phyloP scores from a whole-genome alignment of 2,797 vertebrate genomes.

The Lepilemur septentrionalis region DNA sequence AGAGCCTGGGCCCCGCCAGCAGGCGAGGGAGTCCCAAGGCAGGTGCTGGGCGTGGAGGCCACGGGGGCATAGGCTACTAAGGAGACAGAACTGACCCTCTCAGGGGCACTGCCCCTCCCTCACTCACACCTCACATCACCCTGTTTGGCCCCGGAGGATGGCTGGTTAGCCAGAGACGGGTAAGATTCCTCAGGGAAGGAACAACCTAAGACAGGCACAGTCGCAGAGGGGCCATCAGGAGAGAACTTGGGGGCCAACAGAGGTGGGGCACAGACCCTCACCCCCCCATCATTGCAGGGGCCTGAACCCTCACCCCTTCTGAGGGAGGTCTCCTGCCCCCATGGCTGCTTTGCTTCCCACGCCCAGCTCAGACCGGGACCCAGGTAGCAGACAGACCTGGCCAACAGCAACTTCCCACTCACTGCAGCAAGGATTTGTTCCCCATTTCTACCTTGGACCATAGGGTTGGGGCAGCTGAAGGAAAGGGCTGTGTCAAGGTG shows the following conservation, averaged over 20 bases:
- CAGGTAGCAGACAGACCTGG: constrained; percentile 70
- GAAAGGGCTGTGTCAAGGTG: constrained; percentile 62
- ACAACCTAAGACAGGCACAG: constrained; percentile 99
- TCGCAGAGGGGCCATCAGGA: constrained; percentile 88
- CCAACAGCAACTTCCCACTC: not conserved
- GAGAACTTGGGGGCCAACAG: constrained; percentile 72
- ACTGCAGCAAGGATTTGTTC: not conserved
- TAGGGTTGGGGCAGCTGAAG: constrained; percentile 36
- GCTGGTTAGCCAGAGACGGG: constrained; percentile 98
- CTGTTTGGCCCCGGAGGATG: constrained; percentile 87
- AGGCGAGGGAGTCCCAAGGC: constrained; percentile 60
- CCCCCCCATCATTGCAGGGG: constrained; percentile 62
- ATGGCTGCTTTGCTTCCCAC: constrained; percentile 65
- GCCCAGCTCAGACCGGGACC: constrained; percentile 68
- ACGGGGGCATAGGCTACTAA: constrained; percentile 59
- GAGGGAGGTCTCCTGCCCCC: constrained; percentile 73
- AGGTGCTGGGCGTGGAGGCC: constrained; percentile 76
- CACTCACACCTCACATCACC: constrained; percentile 37
- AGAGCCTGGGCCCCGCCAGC: constrained; percentile 62
- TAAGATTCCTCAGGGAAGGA: constrained; percentile 96
- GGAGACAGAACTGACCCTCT: constrained; percentile 64
- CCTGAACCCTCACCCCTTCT: constrained; percentile 54
- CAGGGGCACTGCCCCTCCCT: constrained; percentile 44
- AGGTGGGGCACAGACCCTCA: constrained; percentile 74
- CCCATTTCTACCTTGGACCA: constrained; percentile 39